These are phyloP conservation scores for Acyrthosiphon pisum DNA, from an alignment of 1,140 invertebrate genomes.

Conservation along the genomic window DNA sequence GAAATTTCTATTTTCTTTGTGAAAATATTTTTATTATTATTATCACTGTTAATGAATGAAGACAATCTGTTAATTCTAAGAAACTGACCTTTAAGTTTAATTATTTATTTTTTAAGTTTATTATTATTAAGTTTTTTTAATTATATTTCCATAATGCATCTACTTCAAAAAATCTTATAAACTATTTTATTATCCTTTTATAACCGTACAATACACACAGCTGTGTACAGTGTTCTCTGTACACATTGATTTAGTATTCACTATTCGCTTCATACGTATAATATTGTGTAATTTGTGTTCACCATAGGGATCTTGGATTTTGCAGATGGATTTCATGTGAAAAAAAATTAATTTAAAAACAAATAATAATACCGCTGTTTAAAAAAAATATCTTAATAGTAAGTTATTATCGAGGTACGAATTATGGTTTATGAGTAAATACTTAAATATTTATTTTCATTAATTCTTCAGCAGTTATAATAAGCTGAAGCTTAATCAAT, in stretches of 20 bases:
- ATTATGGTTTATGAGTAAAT: background rate
- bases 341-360: background rate
- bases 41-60: background rate
- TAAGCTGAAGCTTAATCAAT: background rate
- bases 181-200: background rate
- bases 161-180: background rate
- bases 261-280: background rate
- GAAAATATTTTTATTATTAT: background rate
- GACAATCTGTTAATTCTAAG: background rate
- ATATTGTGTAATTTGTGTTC: background rate
- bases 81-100: background rate
- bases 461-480: background rate
- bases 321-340: no score
- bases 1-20: background rate
- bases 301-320: background rate
- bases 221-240: background rate
- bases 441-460: background rate
- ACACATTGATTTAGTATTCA: background rate
- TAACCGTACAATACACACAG: background rate
- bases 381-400: background rate
- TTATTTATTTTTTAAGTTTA: background rate
- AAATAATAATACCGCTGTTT: background rate
- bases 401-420: background rate
- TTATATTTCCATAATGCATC: background rate
- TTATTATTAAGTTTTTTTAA: no score